Conservation (phyloP, 1,140 invertebrate species). For the Drosophila tani region DNA sequence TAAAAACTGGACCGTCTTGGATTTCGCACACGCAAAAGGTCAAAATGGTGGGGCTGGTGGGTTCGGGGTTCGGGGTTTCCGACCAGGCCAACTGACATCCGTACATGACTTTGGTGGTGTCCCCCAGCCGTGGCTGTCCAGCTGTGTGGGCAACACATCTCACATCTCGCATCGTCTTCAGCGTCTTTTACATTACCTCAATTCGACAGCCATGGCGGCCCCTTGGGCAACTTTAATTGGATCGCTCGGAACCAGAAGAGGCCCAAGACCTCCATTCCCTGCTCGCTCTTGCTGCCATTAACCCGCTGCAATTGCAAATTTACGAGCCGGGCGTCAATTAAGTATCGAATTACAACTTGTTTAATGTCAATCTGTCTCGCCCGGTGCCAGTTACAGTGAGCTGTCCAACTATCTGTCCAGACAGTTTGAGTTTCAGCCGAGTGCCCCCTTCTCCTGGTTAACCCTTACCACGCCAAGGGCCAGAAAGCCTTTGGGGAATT, state of each 20-base stretch:
- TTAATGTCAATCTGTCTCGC: slow-evolving; percentile 84
- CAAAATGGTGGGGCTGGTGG: background rate
- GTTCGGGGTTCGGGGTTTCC: background rate
- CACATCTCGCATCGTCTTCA: slow-evolving; percentile 18
- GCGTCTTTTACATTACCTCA: slow-evolving; percentile 76
- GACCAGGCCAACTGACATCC: slow-evolving; percentile 35
- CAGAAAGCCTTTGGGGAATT: slow-evolving; percentile 24
- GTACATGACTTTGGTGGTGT: slow-evolving; percentile 38
- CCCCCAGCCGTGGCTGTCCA: slow-evolving; percentile 20
- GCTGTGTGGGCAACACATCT: slow-evolving; percentile 59
- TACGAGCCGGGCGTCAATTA: slow-evolving; percentile 85
- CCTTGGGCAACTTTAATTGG: slow-evolving; percentile 82
- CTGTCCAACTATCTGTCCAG: slow-evolving; percentile 42
- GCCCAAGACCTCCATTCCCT: slow-evolving; percentile 18
- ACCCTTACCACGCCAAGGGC: slow-evolving; percentile 5
- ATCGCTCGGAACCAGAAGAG: slow-evolving; percentile 42
- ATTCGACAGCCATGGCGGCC: slow-evolving; percentile 77
- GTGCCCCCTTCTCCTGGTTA: slow-evolving; percentile 42
- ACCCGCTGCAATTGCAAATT: slow-evolving; percentile 78
- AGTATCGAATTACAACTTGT: slow-evolving; percentile 85
- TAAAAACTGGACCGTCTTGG: slow-evolving; percentile 76
- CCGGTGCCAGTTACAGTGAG: slow-evolving; percentile 49
- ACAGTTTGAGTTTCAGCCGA: slow-evolving; percentile 29
- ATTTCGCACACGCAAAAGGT: slow-evolving; percentile 56
- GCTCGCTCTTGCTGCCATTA: slow-evolving; percentile 32